A percentile compares a stretch with the other conserved stretches of the same genome.
phyloP scores from a whole-genome alignment of 2,888 invertebrate genomes.

The Oscheius sp. region DNA sequence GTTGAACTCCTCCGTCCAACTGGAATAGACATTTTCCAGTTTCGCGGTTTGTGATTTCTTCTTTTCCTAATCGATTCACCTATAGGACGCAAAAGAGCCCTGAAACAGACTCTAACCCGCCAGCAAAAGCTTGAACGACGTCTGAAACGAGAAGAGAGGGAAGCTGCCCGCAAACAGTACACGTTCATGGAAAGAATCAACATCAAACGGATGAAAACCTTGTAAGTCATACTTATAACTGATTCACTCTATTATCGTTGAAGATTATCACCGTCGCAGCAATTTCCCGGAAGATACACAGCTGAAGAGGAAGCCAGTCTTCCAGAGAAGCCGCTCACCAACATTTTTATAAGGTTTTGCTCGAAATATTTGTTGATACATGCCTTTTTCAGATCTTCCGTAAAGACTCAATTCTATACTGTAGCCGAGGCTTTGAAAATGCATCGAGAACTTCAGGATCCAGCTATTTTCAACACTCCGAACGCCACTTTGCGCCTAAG shows the following conservation, averaged over 20 bases:
- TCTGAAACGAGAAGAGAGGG: conserved; percentile 67
- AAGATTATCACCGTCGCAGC: conserved; percentile 68
- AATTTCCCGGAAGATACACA: conserved; percentile 65
- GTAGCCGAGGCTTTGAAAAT: conserved; percentile 84
- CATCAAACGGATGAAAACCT: conserved; percentile 66
- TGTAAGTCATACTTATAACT: conserved; percentile 50
- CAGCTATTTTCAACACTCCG: conserved; percentile 84
- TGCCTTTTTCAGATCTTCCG: conserved; percentile 41
- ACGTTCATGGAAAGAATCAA: conserved; percentile 70
- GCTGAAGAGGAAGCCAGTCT: conserved; percentile 63
- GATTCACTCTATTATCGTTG: background rate
- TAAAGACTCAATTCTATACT: conserved; percentile 79
- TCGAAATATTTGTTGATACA: background rate
- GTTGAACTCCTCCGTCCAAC: conserved; percentile 42
- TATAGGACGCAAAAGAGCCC: conserved; percentile 64
- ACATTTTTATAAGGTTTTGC: conserved; percentile 59
- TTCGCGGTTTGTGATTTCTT: conserved; percentile 40
- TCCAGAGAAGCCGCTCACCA: conserved; percentile 60
- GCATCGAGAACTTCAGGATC: conserved; percentile 86
- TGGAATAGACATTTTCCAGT: conserved; percentile 43
- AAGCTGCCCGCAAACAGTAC: conserved; percentile 70
- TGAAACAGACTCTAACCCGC: conserved; percentile 65
- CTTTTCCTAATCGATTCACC: background rate
- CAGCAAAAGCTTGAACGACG: conserved; percentile 65
- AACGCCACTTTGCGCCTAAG: conserved; percentile 81